phyloP scores from a whole-genome alignment of 1,140 invertebrate species.

The Panulirus ornatus region DNA sequence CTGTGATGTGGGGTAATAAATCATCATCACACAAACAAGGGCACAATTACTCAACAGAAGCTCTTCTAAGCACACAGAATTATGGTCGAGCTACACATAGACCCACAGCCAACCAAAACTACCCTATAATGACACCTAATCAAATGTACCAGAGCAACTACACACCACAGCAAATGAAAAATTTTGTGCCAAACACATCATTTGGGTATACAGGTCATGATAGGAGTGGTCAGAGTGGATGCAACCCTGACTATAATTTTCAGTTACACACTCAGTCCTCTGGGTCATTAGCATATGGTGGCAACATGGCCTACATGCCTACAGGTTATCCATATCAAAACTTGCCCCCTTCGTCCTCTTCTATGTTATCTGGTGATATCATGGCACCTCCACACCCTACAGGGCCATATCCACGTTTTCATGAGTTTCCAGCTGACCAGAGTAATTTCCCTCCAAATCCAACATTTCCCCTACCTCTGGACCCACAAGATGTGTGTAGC shows the following conservation, averaged over 20 bases:
- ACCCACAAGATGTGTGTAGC: constrained; percentile 74
- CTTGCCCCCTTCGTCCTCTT: constrained; percentile 70
- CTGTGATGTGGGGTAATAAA: constrained; percentile 72
- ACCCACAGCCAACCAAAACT: constrained; percentile 73
- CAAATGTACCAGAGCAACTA: constrained; percentile 74
- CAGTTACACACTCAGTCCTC: constrained; percentile 73
- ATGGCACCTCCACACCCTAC: constrained; percentile 74
- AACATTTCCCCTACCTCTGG: constrained; percentile 70
- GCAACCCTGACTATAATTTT: constrained; percentile 74
- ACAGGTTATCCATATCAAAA: constrained; percentile 74
- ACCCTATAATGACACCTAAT: constrained; percentile 73
- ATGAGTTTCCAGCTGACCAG: constrained; percentile 74
- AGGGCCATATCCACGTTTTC: constrained; percentile 73
- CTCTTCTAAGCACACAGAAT: constrained; percentile 73
- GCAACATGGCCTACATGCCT: constrained; percentile 74
- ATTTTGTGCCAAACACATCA: constrained; percentile 73
- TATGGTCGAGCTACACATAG: constrained; percentile 68
- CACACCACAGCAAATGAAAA: constrained; percentile 74
- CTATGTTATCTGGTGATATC: constrained; percentile 72
- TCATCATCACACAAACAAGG: constrained; percentile 66
- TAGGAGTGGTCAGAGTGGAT: constrained; percentile 66
- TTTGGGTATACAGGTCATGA: constrained; percentile 72
- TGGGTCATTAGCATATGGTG: constrained; percentile 70
- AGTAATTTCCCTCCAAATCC: constrained; percentile 74
- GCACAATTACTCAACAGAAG: constrained; percentile 74